Conservation (phyloP, 64 coral and sea anemone species). For the Catalaphyllia jardinei region DNA sequence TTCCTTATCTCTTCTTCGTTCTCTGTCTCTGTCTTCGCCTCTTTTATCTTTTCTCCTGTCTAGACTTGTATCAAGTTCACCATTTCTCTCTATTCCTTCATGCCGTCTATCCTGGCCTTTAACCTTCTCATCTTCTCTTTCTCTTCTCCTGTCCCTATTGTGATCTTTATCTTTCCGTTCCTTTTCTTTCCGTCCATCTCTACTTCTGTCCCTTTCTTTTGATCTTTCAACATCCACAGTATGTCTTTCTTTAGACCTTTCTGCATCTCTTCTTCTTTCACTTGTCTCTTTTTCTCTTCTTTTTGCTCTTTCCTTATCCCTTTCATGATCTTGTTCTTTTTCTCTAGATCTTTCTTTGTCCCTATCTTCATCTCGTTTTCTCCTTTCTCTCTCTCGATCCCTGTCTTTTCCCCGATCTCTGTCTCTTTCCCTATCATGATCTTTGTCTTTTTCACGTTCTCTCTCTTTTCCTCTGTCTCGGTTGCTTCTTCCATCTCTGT, state of each 20-base stretch:
- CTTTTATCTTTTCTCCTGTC: slow-evolving; percentile 19
- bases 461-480: not conserved
- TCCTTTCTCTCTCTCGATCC: not conserved
- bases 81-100: not conserved
- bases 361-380: slow-evolving; percentile 12
- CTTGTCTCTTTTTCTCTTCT: not conserved
- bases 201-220: not conserved
- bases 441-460: slow-evolving; percentile 7
- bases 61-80: slow-evolving; percentile 16
- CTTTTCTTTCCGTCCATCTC: not conserved
- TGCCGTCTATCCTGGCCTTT: not conserved
- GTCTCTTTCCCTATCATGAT: not conserved
- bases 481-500: not conserved
- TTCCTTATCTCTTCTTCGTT: slow-evolving; percentile 48
- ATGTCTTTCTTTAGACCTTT: not conserved
- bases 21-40: slow-evolving; percentile 31
- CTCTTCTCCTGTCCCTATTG: not conserved
- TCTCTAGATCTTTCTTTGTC: slow-evolving; percentile 13
- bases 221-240: not conserved
- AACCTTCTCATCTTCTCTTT: not conserved
- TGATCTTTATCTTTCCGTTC: not conserved
- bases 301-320: slow-evolving; percentile 1
- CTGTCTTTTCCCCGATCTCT: not conserved
- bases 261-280: not conserved
- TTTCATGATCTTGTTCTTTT: slow-evolving; percentile 6